Evolutionary conservation across 2,797 vertebrate species (phyloP), one percentile per base, ranked within the genome.

Genomic region (Sparidentex hasta): DNA sequence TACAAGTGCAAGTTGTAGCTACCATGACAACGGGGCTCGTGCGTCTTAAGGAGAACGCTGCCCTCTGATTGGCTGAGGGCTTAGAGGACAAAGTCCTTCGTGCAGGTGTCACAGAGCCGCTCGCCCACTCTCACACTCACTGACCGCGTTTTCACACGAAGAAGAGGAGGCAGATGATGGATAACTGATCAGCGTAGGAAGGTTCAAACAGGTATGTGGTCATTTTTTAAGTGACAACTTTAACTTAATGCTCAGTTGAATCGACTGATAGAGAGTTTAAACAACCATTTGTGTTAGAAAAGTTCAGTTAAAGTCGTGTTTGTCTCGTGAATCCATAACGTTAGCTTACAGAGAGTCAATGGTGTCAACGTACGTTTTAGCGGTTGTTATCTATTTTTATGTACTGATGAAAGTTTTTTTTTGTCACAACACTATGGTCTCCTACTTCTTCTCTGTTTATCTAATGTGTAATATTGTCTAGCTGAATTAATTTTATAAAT

Each of bases 31-130:
- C 47, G 3, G 8, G 21, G 9, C 73, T 67, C 18, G 48, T 25
- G 58, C 25, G 67, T 67, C 55, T 83, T 79, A 72, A 72, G 51
- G 56, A 73, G 27, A 74, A 68, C 18, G 65, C 78, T 18, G 75
- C 76, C 13, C 59, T 83, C 57, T 82, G 85, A 93, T 92, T 92
- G 90, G 91, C 84, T 84, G 2, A 75, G 13, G 65, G 82, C 83
- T 88, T 66, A 83, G 69, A 2, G 81, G 62, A 54, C 83, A 84
- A 86, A 88, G 85, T 93, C 84, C 80, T 16, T 27, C 51, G 0
- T 2, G 78, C 86, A 86, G 79, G 82, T 86, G 29, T 55, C 29
- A 25, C 50, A 0, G 43, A 67, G 74, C 23, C 25, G 52, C 56
- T 65, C 69, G 43, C 41, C 20, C 33, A 43, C 48, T 33, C 33